These are phyloP conservation scores for Meloidogyne exigua DNA, from an alignment of 1,140 invertebrate species.

Conservation along the genomic window DNA sequence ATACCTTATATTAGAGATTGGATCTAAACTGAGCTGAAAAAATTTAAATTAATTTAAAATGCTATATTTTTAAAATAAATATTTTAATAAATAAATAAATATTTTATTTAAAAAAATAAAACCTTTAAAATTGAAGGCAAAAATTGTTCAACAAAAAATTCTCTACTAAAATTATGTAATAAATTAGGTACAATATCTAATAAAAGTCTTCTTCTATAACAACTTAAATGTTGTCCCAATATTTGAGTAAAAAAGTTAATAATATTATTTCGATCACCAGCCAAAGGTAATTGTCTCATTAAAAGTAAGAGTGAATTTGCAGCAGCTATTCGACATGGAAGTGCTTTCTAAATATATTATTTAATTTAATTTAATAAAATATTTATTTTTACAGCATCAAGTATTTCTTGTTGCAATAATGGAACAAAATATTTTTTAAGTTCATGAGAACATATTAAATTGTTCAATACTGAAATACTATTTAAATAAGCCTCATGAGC, in stretches of 20 bases:
- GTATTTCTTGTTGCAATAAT: slow-evolving; percentile 57
- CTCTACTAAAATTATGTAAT: slow-evolving; percentile 65
- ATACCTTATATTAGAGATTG: slow-evolving; percentile 18
- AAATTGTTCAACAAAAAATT: slow-evolving; percentile 66
- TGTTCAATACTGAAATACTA: slow-evolving; percentile 43
- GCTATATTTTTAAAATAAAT: not conserved
- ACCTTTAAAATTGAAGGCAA: slow-evolving; percentile 64
- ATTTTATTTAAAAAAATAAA: slow-evolving; percentile 52
- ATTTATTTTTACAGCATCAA: slow-evolving; percentile 58
- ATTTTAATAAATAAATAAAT: not conserved
- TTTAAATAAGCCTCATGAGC: slow-evolving; percentile 56
- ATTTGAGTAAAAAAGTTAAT: slow-evolving; percentile 64
- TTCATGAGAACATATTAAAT: slow-evolving; percentile 41
- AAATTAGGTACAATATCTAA: slow-evolving; percentile 65
- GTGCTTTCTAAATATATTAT: slow-evolving; percentile 64
- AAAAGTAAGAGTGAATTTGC: slow-evolving; percentile 63
- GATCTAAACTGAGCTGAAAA: slow-evolving; percentile 10
- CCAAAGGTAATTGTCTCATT: slow-evolving; percentile 63
- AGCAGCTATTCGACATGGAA: slow-evolving; percentile 66
- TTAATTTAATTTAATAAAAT: slow-evolving; percentile 17
- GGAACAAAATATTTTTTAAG: slow-evolving; percentile 53
- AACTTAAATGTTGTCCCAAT: slow-evolving; percentile 65
- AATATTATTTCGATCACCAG: slow-evolving; percentile 63
- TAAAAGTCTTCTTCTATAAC: slow-evolving; percentile 65
- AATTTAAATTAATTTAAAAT: not conserved